Evolutionary conservation across 1,140 invertebrate genomes (phyloP).

Genomic region (Temnothorax longispinosus): DNA sequence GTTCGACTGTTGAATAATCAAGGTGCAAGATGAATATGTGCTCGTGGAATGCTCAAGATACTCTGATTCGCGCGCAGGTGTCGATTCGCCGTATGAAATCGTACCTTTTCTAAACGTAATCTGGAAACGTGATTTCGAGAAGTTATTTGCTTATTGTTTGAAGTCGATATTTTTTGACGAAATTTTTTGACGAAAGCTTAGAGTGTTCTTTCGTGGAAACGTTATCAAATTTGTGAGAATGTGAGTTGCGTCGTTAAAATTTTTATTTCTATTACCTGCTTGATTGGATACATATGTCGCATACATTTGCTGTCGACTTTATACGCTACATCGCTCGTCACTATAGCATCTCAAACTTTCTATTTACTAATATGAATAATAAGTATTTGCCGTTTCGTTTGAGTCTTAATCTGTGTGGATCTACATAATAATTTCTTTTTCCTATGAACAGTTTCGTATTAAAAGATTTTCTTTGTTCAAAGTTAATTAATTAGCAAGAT

Average conservation of each 20-base stretch:
- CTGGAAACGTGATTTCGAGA: not conserved
- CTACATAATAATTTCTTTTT: not conserved
- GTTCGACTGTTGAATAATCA: not conserved
- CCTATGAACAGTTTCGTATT: not conserved
- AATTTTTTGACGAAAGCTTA: not conserved
- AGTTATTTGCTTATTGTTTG: not conserved
- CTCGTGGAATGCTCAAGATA: not conserved
- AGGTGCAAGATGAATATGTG: constrained; percentile 2
- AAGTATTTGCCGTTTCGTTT: not conserved
- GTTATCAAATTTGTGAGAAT: not conserved
- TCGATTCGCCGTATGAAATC: not conserved
- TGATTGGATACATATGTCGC: not conserved
- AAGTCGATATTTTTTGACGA: not conserved
- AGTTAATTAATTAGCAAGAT: not conserved
- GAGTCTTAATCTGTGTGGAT: too few species aligned
- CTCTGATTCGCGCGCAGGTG: not conserved
- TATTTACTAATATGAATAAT: not conserved
- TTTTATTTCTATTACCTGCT: not conserved
- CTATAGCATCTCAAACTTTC: not conserved
- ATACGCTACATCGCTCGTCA: not conserved
- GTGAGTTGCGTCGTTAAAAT: not conserved
- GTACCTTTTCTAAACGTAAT: not conserved
- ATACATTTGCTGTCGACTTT: not conserved
- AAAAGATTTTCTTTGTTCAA: not conserved
- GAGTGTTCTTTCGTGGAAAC: not conserved